A percentile compares a stretch with the other conserved stretches of the same genome.
These are phyloP conservation scores for Ceratothoa steindachneri DNA, from an alignment of 2,888 invertebrate genomes.

Conservation along the genomic window DNA sequence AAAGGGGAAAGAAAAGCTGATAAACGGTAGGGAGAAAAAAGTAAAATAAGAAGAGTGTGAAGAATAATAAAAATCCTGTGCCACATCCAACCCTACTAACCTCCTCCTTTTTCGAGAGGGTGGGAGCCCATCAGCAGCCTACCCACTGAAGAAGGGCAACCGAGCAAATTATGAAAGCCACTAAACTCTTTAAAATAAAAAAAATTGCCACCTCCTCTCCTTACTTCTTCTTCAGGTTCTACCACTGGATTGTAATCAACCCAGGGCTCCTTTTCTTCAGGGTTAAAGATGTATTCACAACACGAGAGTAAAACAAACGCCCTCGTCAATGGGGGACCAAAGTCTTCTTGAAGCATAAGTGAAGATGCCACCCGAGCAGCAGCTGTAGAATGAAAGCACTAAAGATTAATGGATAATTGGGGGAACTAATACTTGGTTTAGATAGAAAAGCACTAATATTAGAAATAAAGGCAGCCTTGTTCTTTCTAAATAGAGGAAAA, in stretches of 20 bases:
- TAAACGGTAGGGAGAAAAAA: too few relatives aligned
- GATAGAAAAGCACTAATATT: not conserved
- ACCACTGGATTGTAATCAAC: slow-evolving; percentile 45
- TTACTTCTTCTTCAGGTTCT: slow-evolving; percentile 51
- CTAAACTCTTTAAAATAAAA: too few relatives aligned
- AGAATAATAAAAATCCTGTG: too few relatives aligned
- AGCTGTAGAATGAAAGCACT: slow-evolving; percentile 21
- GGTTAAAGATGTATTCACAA: slow-evolving; percentile 61
- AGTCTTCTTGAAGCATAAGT: slow-evolving; percentile 85
- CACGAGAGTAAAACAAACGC: slow-evolving; percentile 70
- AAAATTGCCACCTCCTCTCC: too few relatives aligned
- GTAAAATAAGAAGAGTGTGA: too few relatives aligned
- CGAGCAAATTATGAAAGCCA: too few relatives aligned
- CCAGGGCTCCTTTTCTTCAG: slow-evolving; percentile 48
- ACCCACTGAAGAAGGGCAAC: too few relatives aligned
- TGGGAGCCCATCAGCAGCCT: too few relatives aligned
- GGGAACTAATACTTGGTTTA: not conserved
- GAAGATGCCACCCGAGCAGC: slow-evolving; percentile 74
- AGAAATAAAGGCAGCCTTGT: not conserved
- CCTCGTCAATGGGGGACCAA: slow-evolving; percentile 65
- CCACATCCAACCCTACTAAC: too few relatives aligned
- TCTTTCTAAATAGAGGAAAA: not conserved
- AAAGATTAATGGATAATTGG: not conserved
- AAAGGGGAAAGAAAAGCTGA: too few relatives aligned
- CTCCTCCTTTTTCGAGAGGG: too few relatives aligned